These are phyloP conservation scores for Mandrillus leucophaeus DNA, from an alignment of 2,113 vertebrate genomes.

Conservation along the genomic window DNA sequence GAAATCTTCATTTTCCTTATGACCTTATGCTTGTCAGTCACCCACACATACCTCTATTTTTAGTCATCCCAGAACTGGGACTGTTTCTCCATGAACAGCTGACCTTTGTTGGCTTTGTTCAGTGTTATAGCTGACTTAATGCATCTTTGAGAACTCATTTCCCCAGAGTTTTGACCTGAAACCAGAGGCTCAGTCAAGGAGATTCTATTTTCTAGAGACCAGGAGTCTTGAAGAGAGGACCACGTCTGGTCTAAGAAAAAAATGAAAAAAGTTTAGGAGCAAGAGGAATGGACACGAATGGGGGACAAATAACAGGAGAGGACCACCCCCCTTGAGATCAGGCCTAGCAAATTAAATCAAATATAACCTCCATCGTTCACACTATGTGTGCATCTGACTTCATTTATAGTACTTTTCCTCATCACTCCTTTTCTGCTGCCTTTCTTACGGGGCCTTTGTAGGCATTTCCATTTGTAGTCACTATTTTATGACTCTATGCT, in stretches of 20 bases:
- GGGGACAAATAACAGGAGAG: neutral
- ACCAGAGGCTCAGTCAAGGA: neutral
- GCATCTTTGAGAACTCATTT: neutral
- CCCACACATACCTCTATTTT: neutral
- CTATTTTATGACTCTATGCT: neutral
- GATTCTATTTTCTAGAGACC: neutral
- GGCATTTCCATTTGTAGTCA: neutral
- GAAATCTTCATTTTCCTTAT: neutral
- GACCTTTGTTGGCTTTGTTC: neutral
- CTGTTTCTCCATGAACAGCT: neutral
- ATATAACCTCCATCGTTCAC: neutral
- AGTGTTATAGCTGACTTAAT: neutral
- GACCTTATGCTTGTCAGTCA: neutral
- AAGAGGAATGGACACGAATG: neutral
- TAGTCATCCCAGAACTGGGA: neutral
- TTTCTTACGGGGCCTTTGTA: neutral
- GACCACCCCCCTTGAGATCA: neutral
- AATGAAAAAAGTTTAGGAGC: neutral
- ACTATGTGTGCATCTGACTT: neutral
- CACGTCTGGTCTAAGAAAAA: neutral
- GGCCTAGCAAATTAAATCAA: neutral
- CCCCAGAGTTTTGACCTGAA: neutral
- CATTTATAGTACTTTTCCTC: neutral
- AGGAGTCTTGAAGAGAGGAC: neutral
- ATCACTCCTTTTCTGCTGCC: neutral